Base-by-base conservation (phyloP, 1,140 invertebrate genomes). In the Hylaeus anthracinus region DNA sequence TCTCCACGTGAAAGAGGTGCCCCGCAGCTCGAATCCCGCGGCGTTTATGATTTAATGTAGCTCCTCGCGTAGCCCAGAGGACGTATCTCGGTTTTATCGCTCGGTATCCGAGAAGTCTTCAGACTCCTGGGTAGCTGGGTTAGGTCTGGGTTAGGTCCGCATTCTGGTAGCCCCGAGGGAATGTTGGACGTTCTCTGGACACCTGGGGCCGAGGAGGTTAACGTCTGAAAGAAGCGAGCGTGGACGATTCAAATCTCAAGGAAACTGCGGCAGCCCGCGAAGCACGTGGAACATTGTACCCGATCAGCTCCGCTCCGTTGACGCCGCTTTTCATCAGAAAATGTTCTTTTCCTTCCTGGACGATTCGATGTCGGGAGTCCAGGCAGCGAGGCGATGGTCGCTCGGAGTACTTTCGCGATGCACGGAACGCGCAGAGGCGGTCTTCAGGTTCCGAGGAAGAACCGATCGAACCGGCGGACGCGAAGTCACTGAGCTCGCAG, bases 401-500 rank as follows among this genome's bases (percentile, higher is more conserved):
- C 8, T 26, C n/a, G 12, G 6, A n/a, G 5, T 5, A 63, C 64
- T 66, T 56, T 41, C 1, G 5, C 53, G 43, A 10, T 15, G 63
- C 48, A 56, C 15, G 14, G 5, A 10, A 6, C 60, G 43, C 58
- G 65, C 55, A 60, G 3, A 56, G 41, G 69, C 9, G 10, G 48
- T 76, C 82, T 82, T 79, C 61, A 41, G 76, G 78, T 86, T 88
- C 82, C 65, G 26, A 58, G 90, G 81, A 87, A 81, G 91, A 91
- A 91, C 90, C 90, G 89, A 88, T 90, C 92, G 90, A 87, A 91
- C 86, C 92, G 91, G 90, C 91, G 90, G 90, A 92, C 92, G 92
- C 92, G 90, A 91, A 93, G 91, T 93, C 91, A 93, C 92, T 93
- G 92, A 92, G 92, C 92, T 87, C 26, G 26, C 88, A 86, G 88